Percentiles rank a stretch among this genome's conserved stretches.
Conservation (phyloP, 2,797 vertebrate genomes). For the Fundulus diaphanus region DNA sequence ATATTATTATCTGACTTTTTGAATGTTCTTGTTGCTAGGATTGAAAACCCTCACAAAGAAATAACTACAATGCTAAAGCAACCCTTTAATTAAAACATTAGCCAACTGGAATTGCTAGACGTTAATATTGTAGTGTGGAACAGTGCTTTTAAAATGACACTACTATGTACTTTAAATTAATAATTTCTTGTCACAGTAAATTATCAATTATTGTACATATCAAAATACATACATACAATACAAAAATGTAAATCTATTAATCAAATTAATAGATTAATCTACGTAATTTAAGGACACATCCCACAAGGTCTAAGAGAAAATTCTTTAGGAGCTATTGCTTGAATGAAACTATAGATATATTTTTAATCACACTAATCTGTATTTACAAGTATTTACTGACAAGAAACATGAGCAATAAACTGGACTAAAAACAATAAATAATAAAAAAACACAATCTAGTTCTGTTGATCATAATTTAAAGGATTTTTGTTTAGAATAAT, state of each 20-base stretch:
- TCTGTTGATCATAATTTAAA: too few relatives aligned
- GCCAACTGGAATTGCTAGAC: not conserved
- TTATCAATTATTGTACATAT: not conserved
- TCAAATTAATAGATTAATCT: not conserved
- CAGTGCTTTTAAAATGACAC: not conserved
- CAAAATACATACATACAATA: too few relatives aligned
- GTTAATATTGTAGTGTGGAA: not conserved
- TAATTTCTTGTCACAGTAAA: too few relatives aligned
- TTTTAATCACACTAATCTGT: too few relatives aligned
- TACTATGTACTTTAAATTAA: not conserved
- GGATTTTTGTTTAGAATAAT: too few relatives aligned
- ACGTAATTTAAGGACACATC: not conserved
- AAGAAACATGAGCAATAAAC: too few relatives aligned
- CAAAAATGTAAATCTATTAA: not conserved
- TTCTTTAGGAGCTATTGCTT: too few relatives aligned
- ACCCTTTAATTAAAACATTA: not conserved
- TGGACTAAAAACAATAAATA: too few relatives aligned
- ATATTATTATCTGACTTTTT: slow-evolving; percentile 27
- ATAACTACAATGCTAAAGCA: slow-evolving; percentile 14
- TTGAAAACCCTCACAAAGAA: not conserved
- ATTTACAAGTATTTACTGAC: too few relatives aligned
- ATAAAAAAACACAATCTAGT: too few relatives aligned
- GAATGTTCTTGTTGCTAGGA: slow-evolving; percentile 23
- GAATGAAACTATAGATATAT: too few relatives aligned
- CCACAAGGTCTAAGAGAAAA: not conserved